Base-by-base conservation (phyloP, 2,797 vertebrate genomes). In the Muraenolepis orangiensis region DNA sequence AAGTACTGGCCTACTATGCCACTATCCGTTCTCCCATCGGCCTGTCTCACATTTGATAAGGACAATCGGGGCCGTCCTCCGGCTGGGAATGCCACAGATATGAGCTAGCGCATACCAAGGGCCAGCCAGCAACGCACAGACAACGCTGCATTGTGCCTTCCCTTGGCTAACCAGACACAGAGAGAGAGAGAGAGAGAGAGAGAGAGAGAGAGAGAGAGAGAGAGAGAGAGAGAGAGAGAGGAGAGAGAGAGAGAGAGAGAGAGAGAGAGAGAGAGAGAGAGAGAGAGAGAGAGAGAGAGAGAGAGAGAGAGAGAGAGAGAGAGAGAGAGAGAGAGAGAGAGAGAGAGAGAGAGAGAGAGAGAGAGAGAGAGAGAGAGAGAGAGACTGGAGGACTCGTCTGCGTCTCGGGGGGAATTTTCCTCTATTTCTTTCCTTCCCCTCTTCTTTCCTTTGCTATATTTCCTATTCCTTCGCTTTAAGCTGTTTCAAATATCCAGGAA, bases 31-130 rank as follows among this genome's bases (percentile, higher is more conserved):
- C 70, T 76, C 72, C 74, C 81, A 88, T 90, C 86, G 72, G 87
- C 73, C 88, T 84, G 88, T 81, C 86, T 89, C 81, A 78, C 80
- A 76, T 20, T 69, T 81, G 86, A 91, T 90, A 90, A 90, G 85
- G 74, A 84, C 80, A 87, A 87, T 88, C 78, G 12, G 78, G 72
- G 76, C 42, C 78, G 81, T 85, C 78, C 75, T 86, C 46, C 46
- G 71, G 1, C 76, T 11, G 71, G 79, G 87, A 87, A 89, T 83
- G 80, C 89, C 79, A 81, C 81, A 84, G 86, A 88, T 83, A 83
- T 86, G 81, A 83, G 82, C 83, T 78, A 76, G 76, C 75, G 73
- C 85, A 85, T 85, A 72, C 71, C 71, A 31, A 76, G 74, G 71
- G 84, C 81, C 82, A 86, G 67, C 2, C 78, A 32, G 77, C 26